Conservation (phyloP, 2,888 invertebrate species). For the Trissoscelio sp. region DNA sequence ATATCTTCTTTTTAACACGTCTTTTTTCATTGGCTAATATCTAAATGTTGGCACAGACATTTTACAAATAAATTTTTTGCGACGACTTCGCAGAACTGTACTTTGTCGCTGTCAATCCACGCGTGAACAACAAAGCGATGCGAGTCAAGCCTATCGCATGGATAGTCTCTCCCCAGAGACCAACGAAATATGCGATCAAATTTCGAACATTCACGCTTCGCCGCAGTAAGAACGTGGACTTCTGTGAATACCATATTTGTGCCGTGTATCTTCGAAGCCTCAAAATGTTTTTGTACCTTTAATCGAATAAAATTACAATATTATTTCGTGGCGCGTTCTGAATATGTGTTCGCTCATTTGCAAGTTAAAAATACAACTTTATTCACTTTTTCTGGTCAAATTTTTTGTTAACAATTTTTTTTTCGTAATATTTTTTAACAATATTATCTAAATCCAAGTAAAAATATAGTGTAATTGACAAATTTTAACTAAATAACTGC, state of each 20-base stretch:
- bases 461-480: too few species aligned
- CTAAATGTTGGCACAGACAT: too few species aligned
- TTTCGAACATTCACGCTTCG: slow-evolving; percentile 70
- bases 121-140: slow-evolving; percentile 60
- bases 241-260: slow-evolving; percentile 45
- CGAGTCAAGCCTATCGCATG: slow-evolving; percentile 23
- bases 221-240: slow-evolving; percentile 55
- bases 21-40: too few species aligned
- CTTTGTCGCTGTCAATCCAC: slow-evolving; percentile 61
- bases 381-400: neutral
- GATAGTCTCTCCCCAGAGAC: slow-evolving; percentile 9
- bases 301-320: slow-evolving; percentile 59
- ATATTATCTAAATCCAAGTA: too few species aligned
- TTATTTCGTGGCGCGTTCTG: slow-evolving; percentile 6
- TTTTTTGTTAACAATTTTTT: neutral
- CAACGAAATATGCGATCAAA: slow-evolving; percentile 68
- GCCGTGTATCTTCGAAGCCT: slow-evolving; percentile 21
- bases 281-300: slow-evolving; percentile 21
- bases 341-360: slow-evolving; percentile 3
- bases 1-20: slow-evolving; percentile 12
- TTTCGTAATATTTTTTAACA: neutral
- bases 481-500: too few species aligned
- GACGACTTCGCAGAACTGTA: slow-evolving; percentile 40
- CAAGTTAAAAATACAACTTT: neutral
- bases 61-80: slow-evolving; percentile 50